These are phyloP conservation scores for Struthio camelus DNA, from an alignment of 2,113 vertebrate genomes.

Conservation along the genomic window DNA sequence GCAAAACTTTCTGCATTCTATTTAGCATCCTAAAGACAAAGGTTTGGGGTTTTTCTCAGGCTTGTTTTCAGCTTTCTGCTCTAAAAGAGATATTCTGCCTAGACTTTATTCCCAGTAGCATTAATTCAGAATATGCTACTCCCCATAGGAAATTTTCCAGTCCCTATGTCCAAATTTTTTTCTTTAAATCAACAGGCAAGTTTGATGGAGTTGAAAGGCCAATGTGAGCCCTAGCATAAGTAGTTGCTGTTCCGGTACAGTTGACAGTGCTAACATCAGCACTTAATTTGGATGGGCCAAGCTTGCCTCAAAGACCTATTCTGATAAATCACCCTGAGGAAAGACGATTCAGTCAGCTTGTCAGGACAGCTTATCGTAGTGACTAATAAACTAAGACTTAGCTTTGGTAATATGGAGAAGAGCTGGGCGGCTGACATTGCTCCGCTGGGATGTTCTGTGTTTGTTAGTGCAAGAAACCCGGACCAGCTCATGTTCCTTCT, in stretches of 20 bases:
- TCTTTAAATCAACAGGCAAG: background rate
- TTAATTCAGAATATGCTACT: background rate
- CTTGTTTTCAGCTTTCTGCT: background rate
- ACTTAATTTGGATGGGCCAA: background rate
- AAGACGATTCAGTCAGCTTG: background rate
- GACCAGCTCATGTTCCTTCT: background rate
- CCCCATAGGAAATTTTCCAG: background rate
- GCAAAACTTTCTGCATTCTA: background rate
- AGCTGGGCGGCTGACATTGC: background rate
- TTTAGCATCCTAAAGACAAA: background rate
- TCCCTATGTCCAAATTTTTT: background rate
- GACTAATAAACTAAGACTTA: background rate
- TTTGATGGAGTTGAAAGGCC: background rate
- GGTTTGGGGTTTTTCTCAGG: background rate
- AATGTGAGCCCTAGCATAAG: background rate
- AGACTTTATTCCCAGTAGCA: background rate
- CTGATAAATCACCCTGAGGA: background rate
- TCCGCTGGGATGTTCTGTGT: background rate
- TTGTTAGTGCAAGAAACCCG: background rate
- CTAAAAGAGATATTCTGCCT: background rate
- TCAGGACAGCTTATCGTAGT: background rate
- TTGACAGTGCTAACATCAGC: background rate
- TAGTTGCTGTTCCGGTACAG: background rate
- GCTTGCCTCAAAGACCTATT: background rate
- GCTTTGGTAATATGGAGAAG: background rate